Conservation (phyloP, 2,797 vertebrate genomes). For the Lagodon rhomboides region DNA sequence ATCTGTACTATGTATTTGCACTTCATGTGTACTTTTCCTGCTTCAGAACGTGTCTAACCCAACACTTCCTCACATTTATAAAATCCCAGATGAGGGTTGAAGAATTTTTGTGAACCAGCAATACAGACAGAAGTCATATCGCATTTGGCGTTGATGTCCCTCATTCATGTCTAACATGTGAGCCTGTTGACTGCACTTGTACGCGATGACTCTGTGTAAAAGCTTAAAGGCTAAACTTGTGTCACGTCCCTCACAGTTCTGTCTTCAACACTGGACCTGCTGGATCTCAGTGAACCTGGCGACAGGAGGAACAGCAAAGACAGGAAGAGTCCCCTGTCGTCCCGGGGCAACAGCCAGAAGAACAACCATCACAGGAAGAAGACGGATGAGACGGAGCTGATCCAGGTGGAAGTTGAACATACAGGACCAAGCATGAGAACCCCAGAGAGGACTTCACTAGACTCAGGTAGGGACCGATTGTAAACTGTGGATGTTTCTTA, state of each 20-base stretch:
- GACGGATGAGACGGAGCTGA: constrained; percentile 93
- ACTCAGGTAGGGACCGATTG: constrained; percentile 88
- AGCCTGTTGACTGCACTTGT: background rate
- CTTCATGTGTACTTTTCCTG: background rate
- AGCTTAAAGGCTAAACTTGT: background rate
- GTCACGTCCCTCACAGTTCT: constrained; percentile 86
- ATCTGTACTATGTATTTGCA: background rate
- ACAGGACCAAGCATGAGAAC: constrained; percentile 85
- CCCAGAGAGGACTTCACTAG: constrained; percentile 90
- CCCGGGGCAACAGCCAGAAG: constrained; percentile 85
- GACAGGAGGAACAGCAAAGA: constrained; percentile 91
- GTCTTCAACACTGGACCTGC: constrained; percentile 95
- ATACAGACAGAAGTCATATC: background rate
- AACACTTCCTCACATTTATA: background rate
- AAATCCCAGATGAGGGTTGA: constrained; percentile 2
- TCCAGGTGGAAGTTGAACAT: constrained; percentile 92
- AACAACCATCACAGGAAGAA: constrained; percentile 90
- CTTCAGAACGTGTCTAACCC: background rate
- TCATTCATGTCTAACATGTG: background rate
- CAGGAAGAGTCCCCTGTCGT: constrained; percentile 88
- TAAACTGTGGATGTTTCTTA: background rate
- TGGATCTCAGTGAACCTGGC: constrained; percentile 96
- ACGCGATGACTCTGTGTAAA: background rate
- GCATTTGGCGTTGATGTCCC: background rate
- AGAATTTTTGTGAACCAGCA: background rate